A percentile compares a stretch with the other conserved stretches of the same genome.
phyloP scores from a whole-genome alignment of 2,888 invertebrate species.

The Cacoxenus indagator region DNA sequence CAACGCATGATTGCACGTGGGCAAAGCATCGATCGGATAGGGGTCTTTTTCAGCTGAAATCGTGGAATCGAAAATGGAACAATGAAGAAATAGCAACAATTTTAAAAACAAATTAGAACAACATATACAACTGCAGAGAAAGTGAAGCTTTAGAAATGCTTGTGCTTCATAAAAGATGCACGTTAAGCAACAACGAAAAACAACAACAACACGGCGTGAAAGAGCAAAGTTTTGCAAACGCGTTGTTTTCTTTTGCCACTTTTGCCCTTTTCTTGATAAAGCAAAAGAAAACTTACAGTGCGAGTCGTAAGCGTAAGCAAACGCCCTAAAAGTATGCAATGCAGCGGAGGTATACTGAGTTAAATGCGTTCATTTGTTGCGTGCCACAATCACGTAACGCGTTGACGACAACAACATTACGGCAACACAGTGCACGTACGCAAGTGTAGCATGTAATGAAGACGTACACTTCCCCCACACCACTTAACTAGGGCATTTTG shows the following conservation, averaged over 20 bases:
- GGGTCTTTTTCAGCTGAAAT: conserved; percentile 82
- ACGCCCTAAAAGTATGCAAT: conserved; percentile 2
- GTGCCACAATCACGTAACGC: conserved; percentile 8
- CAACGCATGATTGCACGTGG: conserved; percentile 90
- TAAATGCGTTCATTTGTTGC: conserved; percentile 1
- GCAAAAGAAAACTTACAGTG: neutral
- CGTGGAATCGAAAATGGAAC: neutral
- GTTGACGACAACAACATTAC: conserved; percentile 7
- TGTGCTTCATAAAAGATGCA: no score
- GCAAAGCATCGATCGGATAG: conserved; percentile 89
- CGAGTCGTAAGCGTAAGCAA: neutral
- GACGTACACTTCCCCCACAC: neutral
- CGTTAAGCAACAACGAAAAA: no score
- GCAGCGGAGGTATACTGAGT: neutral
- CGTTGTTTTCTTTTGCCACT: neutral
- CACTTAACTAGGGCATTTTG: neutral
- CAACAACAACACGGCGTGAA: no score
- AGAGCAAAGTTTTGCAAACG: neutral
- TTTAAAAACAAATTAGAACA: neutral
- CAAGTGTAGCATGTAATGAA: neutral
- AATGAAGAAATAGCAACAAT: neutral
- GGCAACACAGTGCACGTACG: neutral
- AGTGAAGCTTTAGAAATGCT: no score
- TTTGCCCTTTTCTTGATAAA: neutral
- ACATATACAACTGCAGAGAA: no score